Percentiles rank a stretch among this genome's conserved stretches.
Evolutionary conservation across 2,888 invertebrate genomes (phyloP).

Genomic region (Rambutsinella grinnellia): DNA sequence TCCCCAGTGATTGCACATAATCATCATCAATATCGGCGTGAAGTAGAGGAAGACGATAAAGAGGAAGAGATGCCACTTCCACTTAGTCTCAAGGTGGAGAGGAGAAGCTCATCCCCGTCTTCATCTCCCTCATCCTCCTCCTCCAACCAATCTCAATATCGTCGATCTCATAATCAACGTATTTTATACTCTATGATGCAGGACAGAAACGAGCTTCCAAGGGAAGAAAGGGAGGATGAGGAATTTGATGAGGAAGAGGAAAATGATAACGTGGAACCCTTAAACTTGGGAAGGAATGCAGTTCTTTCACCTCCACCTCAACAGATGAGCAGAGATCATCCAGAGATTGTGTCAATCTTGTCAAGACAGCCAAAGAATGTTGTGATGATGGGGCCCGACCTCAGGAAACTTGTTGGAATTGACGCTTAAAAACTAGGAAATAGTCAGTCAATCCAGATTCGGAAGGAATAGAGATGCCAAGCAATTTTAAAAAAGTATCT

Average conservation of each 20-base stretch:
- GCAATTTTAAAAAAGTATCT: neutral
- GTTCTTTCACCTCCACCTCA: neutral
- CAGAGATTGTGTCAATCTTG: slow-evolving; percentile 49
- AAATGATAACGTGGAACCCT: slow-evolving; percentile 34
- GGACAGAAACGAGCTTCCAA: slow-evolving; percentile 49
- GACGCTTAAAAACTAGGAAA: slow-evolving; percentile 10
- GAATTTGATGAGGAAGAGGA: slow-evolving; percentile 33
- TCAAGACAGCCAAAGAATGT: slow-evolving; percentile 53
- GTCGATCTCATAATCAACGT: slow-evolving; percentile 45
- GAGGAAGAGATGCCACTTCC: slow-evolving; percentile 43
- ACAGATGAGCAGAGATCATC: slow-evolving; percentile 41
- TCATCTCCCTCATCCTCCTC: slow-evolving; percentile 29
- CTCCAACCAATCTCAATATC: slow-evolving; percentile 33
- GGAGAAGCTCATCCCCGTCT: slow-evolving; percentile 15
- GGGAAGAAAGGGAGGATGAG: slow-evolving; percentile 15
- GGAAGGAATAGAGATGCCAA: neutral
- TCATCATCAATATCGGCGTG: slow-evolving; percentile 3
- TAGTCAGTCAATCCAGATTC: neutral
- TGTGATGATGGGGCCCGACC: slow-evolving; percentile 36
- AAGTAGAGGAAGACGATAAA: slow-evolving; percentile 13
- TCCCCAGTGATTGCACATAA: slow-evolving; percentile 28
- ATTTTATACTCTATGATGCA: slow-evolving; percentile 21
- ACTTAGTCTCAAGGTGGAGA: slow-evolving; percentile 38
- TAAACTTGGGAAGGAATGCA: slow-evolving; percentile 31
- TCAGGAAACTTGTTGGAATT: slow-evolving; percentile 45